Evolutionary conservation across 2,888 invertebrate genomes (phyloP), one percentile per base, ranked within the genome.

Genomic region (Dasypogon diadema): DNA sequence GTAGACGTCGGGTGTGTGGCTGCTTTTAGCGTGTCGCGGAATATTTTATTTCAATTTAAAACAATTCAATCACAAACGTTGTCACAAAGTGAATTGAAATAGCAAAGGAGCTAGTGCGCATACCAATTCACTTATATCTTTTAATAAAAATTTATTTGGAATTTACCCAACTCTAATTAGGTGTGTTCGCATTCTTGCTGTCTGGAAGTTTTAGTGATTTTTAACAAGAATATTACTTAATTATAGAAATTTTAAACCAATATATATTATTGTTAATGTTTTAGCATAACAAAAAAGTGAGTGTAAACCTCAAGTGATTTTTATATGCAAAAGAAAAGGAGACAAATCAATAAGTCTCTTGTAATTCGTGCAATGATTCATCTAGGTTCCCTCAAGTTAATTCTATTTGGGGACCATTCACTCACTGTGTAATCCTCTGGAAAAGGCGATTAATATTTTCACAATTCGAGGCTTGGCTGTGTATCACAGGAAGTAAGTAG

Each of bases 1-100:
- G 77, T 63, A 18, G 30, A 60, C 16, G 56, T 48, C 54, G 70
- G 76, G 63, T 72, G 74, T 76, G 56, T 55, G 30, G 37, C 46
- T 58, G 55, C 42, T 68, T 30, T 12, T 48, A 24, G 58, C 58
- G 51, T 74, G 60, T 73, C 56, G 73, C 73, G 56, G 37, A 73
- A 42, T 37, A 24, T 16, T 73, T 56, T 21, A 16, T 22, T 73
- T 70, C 54, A 68, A 34, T 70, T 70, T 70, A 34, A 70, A 54
- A 46, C 6, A 51, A n/a, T 18, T 54, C 54, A 51, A 70, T 54
- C 51, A 70, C 70, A 70, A 70, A 54, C 16, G 8, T 54, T 54
- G 58, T 74, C 74, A 74, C 73, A 73, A 73, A 73, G 16, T 73
- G 21, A 26, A 58, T 22, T 18, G 46, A 16, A 68, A 51, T 51